Conservation (phyloP, 2,113 vertebrate species). For the Prunella fulvescens region DNA sequence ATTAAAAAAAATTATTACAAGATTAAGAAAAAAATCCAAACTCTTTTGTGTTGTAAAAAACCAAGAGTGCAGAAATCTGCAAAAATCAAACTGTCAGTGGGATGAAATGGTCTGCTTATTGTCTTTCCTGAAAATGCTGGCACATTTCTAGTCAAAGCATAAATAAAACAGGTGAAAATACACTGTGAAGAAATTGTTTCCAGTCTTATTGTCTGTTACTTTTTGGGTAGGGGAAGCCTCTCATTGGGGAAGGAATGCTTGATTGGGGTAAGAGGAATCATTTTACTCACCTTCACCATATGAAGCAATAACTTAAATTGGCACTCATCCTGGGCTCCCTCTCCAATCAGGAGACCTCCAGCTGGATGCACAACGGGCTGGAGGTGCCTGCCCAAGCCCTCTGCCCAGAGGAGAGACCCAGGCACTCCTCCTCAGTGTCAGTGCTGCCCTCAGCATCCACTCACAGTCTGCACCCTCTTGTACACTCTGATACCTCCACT, state of each 20-base stretch:
- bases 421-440: background rate
- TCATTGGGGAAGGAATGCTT: background rate
- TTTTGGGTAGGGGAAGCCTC: background rate
- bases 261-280: background rate
- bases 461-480: background rate
- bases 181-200: background rate
- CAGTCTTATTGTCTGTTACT: background rate
- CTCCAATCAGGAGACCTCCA: background rate
- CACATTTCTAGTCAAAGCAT: background rate
- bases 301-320: background rate
- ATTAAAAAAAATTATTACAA: background rate
- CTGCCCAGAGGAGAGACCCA: background rate
- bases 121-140: slow-evolving; percentile 6
- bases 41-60: background rate
- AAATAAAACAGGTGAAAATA: slow-evolving; percentile 50
- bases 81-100: background rate
- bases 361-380: accelerated
- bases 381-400: background rate
- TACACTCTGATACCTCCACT: background rate
- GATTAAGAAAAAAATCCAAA: background rate
- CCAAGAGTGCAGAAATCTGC: background rate
- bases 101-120: background rate
- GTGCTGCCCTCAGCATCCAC: background rate
- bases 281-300: background rate
- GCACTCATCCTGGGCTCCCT: background rate